These are phyloP conservation scores for Platyscapa corneri DNA, from an alignment of 1,140 invertebrate genomes.

Conservation along the genomic window DNA sequence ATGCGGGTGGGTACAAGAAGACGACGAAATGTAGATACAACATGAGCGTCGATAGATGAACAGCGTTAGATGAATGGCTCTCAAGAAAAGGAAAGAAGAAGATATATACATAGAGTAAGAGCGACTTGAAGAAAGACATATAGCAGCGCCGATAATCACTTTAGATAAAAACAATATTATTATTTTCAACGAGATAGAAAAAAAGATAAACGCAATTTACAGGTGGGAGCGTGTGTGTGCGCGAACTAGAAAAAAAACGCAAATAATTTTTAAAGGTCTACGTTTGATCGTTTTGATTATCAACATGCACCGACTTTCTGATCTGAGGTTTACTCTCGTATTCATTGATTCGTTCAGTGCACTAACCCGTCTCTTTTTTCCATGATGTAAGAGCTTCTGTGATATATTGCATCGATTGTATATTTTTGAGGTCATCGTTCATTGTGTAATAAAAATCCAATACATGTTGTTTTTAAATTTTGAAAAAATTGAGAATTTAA, in stretches of 20 bases:
- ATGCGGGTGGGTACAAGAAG: background rate
- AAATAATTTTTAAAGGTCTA: slow-evolving; percentile 4
- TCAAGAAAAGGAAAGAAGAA: background rate
- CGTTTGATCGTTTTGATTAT: slow-evolving; percentile 3
- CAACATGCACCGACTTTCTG: background rate
- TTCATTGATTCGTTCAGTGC: background rate
- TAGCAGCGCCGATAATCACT: background rate
- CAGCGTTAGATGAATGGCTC: background rate
- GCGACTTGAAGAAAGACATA: background rate
- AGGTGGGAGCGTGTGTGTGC: background rate
- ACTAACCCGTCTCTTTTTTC: background rate
- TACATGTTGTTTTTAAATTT: too few species aligned
- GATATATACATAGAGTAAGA: background rate
- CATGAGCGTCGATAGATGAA: background rate
- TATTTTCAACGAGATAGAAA: background rate
- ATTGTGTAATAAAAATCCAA: background rate
- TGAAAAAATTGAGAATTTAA: too few species aligned
- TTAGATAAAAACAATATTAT: background rate
- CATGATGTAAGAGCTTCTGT: background rate
- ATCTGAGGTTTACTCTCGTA: background rate
- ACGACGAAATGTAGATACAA: background rate
- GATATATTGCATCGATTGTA: background rate
- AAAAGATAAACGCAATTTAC: background rate
- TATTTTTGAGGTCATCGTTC: background rate
- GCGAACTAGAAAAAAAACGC: background rate